phyloP scores from a whole-genome alignment of 2,113 vertebrate species.

The Leptosomus discolor region DNA sequence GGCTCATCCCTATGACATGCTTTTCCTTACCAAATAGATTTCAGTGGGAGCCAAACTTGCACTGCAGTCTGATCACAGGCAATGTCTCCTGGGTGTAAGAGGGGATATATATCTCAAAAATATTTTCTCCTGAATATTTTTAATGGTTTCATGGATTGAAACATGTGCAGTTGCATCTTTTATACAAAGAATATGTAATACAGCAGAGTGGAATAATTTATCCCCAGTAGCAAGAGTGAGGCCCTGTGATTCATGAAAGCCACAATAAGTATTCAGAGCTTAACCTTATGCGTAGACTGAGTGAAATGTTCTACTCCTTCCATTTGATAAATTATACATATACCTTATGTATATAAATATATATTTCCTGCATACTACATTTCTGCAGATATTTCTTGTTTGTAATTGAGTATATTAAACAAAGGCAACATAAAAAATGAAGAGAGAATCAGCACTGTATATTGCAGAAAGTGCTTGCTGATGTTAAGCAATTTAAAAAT shows the following conservation, averaged over 20 bases:
- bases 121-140: slow-evolving; percentile 65
- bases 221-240: slow-evolving; percentile 66
- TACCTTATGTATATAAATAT: slow-evolving; percentile 64
- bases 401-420: slow-evolving; percentile 68
- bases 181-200: slow-evolving; percentile 71
- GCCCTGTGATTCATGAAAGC: slow-evolving; percentile 70
- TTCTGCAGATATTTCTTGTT: slow-evolving; percentile 67
- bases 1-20: not conserved
- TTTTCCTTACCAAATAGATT: slow-evolving; percentile 59
- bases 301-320: slow-evolving; percentile 65
- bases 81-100: slow-evolving; percentile 1
- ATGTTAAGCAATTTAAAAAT: slow-evolving; percentile 55
- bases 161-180: slow-evolving; percentile 67
- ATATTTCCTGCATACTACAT: slow-evolving; percentile 59
- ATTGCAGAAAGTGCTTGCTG: slow-evolving; percentile 36
- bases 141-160: slow-evolving; percentile 65
- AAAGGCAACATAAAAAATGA: slow-evolving; percentile 56
- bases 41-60: slow-evolving; percentile 27
- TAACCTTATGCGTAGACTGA: slow-evolving; percentile 67
- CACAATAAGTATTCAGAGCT: slow-evolving; percentile 69
- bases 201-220: slow-evolving; percentile 68
- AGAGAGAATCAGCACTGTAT: not conserved
- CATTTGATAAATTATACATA: slow-evolving; percentile 71
- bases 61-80: slow-evolving; percentile 46
- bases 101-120: slow-evolving; percentile 53